phyloP scores from a whole-genome alignment of 2,797 vertebrate species.

The Myoxocephalus aenaeus region DNA sequence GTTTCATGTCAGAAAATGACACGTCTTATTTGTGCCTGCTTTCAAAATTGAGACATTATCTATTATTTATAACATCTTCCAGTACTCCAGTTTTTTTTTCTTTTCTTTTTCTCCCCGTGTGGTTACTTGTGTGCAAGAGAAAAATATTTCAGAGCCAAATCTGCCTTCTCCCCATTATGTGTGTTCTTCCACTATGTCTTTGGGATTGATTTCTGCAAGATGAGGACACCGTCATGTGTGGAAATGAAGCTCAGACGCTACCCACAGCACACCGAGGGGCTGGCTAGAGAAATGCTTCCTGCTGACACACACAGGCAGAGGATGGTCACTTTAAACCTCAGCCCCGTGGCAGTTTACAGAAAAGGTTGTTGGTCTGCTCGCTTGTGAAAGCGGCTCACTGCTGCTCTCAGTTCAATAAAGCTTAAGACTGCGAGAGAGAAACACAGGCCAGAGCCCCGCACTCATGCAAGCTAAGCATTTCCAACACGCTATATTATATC shows the following conservation, averaged over 20 bases:
- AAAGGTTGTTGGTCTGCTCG: constrained; percentile 55
- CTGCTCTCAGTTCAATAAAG: constrained; percentile 47
- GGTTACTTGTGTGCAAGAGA: constrained; percentile 20
- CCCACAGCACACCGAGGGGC: constrained; percentile 62
- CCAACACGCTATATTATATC: not conserved
- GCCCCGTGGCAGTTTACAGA: constrained; percentile 59
- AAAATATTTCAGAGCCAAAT: constrained; percentile 31
- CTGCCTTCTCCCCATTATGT: constrained; percentile 1
- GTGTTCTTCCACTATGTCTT: constrained; percentile 38
- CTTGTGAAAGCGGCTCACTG: constrained; percentile 60
- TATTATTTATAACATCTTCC: constrained; percentile 33
- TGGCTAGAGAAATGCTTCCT: constrained; percentile 68
- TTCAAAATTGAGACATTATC: constrained; percentile 44
- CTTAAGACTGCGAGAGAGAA: constrained; percentile 13
- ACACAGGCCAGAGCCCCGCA: not conserved
- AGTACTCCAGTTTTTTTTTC: too few relatives aligned
- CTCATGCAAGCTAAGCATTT: not conserved
- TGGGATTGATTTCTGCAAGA: constrained; percentile 58
- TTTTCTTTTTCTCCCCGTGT: constrained; percentile 11
- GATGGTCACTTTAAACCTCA: constrained; percentile 76
- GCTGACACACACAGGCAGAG: constrained; percentile 69
- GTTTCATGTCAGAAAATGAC: constrained; percentile 56
- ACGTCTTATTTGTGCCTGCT: constrained; percentile 35
- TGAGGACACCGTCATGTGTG: constrained; percentile 48
- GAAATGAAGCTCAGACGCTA: constrained; percentile 55